Evolutionary conservation across 2,113 vertebrate genomes (phyloP).

Genomic region (Thalassarche chlororhynchos): DNA sequence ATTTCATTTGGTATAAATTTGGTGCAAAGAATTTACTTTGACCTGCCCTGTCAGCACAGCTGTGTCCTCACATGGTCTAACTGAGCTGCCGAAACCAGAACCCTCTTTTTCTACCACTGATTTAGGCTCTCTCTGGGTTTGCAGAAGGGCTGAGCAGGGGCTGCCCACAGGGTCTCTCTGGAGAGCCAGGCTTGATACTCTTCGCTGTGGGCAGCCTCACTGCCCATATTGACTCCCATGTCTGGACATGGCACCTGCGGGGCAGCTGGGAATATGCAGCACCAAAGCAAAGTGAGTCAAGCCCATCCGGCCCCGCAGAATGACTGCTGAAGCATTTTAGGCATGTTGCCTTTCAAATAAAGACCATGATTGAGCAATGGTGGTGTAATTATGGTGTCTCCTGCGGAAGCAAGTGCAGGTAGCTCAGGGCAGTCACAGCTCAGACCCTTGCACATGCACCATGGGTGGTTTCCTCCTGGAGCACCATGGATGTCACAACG

Average conservation of each 20-base stretch:
- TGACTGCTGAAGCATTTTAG: background rate
- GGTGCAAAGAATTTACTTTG: background rate
- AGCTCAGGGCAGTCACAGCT: background rate
- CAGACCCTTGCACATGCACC: background rate
- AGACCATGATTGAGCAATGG: background rate
- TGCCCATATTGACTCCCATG: background rate
- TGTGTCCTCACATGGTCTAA: fast-evolving
- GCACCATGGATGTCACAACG: fast-evolving
- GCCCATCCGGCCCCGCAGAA: background rate
- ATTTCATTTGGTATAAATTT: background rate
- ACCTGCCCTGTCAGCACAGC: background rate
- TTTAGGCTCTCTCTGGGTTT: background rate
- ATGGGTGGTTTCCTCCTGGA: background rate
- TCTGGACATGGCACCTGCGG: background rate
- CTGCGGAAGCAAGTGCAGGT: fast-evolving
- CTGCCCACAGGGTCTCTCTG: background rate
- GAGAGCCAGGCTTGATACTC: background rate
- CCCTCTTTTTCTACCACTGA: background rate
- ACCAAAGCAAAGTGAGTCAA: fast-evolving
- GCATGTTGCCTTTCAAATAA: background rate
- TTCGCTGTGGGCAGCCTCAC: fast-evolving
- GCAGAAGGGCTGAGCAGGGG: background rate
- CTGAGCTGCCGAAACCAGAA: background rate
- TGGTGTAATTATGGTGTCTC: background rate
- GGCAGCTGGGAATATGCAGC: background rate